These are phyloP conservation scores for Rhagologus leucostigma DNA, from an alignment of 2,113 vertebrate genomes.

Conservation along the genomic window DNA sequence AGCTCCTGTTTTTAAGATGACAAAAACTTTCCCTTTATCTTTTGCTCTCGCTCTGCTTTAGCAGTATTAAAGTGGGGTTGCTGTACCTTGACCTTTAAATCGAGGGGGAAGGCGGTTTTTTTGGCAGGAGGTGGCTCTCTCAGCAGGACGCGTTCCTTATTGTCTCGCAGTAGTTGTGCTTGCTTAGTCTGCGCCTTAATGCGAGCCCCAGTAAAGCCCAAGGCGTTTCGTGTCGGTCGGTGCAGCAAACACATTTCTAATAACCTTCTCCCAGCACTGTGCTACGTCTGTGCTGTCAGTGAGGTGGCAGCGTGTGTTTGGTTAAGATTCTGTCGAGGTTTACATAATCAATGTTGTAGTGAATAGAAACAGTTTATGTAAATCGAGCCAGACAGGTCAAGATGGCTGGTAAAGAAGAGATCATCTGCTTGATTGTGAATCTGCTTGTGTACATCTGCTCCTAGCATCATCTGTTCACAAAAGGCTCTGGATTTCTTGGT, in stretches of 20 bases:
- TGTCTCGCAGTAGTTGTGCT: not conserved
- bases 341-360: constrained; percentile 3
- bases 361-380: constrained; percentile 13
- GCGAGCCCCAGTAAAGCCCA: not conserved
- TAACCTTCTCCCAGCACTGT: not conserved
- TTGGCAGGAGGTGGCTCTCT: not conserved
- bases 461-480: not conserved
- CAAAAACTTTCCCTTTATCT: not conserved
- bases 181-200: not conserved
- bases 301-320: not conserved
- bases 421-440: constrained; percentile 23
- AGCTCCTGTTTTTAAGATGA: not conserved
- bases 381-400: constrained; percentile 40
- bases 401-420: constrained; percentile 30
- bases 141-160: not conserved
- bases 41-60: not conserved
- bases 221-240: not conserved
- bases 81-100: not conserved
- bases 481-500: not conserved
- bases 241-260: not conserved
- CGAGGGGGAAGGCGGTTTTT: not conserved
- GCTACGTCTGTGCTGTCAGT: not conserved
- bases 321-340: constrained; percentile 4
- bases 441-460: constrained; percentile 22
- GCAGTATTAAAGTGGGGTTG: not conserved